A percentile compares a stretch with the other conserved stretches of the same genome.
Evolutionary conservation across 2,888 invertebrate species (phyloP).

Genomic region (Leptinotarsa peninsularis): DNA sequence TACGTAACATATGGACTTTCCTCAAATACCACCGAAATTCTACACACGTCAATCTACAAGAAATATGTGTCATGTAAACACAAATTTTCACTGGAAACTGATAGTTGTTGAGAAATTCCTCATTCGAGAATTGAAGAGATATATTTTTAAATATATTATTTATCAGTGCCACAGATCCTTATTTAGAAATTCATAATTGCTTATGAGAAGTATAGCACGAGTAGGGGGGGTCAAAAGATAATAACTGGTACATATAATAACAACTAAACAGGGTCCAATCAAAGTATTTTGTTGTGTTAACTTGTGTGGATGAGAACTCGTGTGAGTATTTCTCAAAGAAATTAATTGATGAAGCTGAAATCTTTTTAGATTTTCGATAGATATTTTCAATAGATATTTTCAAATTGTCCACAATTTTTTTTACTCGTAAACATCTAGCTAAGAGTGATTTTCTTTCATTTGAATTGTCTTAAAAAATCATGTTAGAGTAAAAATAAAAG

Average conservation of each 20-base stretch:
- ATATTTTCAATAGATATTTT: too few relatives aligned
- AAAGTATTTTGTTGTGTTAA: conserved; percentile 31
- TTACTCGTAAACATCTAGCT: too few relatives aligned
- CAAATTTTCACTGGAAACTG: not conserved
- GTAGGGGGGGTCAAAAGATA: conserved; percentile 35
- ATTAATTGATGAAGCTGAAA: too few relatives aligned
- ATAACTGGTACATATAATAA: conserved; percentile 36
- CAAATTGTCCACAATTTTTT: too few relatives aligned
- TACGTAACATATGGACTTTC: not conserved
- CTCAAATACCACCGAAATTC: not conserved
- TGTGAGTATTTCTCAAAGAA: conserved; percentile 13
- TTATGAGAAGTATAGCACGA: conserved; percentile 8
- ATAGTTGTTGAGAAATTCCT: not conserved
- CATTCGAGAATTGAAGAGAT: not conserved
- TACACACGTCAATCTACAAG: not conserved
- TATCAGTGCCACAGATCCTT: not conserved
- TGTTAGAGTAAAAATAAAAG: too few relatives aligned
- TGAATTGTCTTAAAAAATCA: too few relatives aligned
- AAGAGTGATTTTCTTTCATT: too few relatives aligned
- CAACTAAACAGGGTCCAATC: conserved; percentile 19
- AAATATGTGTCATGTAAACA: not conserved
- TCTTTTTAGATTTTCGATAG: too few relatives aligned
- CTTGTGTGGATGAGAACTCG: conserved; percentile 3
- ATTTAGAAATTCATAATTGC: conserved; percentile 12
- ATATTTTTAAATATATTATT: not conserved